Conservation (phyloP, 1,140 invertebrate species). For the Nebria ingens region DNA sequence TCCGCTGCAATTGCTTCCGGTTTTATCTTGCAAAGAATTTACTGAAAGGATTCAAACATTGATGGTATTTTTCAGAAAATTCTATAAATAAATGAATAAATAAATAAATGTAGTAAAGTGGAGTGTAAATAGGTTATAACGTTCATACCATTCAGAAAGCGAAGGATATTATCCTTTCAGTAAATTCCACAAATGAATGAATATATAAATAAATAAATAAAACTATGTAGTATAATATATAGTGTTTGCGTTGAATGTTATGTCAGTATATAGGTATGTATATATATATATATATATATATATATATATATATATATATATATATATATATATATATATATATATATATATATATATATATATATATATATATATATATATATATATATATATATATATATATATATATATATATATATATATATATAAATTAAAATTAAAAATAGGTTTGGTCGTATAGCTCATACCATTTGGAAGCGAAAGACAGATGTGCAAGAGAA, state of each 20-base stretch:
- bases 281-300: not conserved
- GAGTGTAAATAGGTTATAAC: not conserved
- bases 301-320: not conserved
- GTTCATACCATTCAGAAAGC: not conserved
- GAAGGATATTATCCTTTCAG: not conserved
- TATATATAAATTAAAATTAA: not conserved
- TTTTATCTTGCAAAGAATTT: too few relatives aligned
- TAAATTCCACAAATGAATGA: not conserved
- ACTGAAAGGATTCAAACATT: too few relatives aligned
- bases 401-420: not conserved
- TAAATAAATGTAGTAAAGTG: not conserved
- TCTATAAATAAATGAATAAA: not conserved
- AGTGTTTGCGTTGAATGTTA: not conserved
- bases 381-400: not conserved
- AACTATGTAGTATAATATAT: not conserved
- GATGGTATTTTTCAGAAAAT: too few relatives aligned
- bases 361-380: not conserved
- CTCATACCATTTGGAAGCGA: conserved; percentile 32
- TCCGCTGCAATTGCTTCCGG: too few relatives aligned
- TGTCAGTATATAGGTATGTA: not conserved
- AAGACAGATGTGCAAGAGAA: conserved; percentile 32
- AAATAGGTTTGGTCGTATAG: not conserved
- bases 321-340: not conserved
- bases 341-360: not conserved
- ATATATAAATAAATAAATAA: not conserved